Conservation (phyloP, 2,113 vertebrate genomes). For the Phodopus roborovskii region DNA sequence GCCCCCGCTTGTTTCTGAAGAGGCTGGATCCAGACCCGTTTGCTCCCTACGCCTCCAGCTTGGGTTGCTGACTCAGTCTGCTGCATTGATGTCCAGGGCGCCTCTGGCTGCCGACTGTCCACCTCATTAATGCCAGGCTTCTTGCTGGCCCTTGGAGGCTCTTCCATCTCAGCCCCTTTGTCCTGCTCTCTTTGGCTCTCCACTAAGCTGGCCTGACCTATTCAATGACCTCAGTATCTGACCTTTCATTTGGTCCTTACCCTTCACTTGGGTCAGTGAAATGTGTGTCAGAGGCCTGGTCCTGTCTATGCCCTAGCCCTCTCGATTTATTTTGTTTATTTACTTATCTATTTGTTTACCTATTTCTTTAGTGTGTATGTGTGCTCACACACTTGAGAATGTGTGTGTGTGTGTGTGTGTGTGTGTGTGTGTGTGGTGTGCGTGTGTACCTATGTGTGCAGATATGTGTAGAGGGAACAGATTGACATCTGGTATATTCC, state of each 20-base stretch:
- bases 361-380: not conserved
- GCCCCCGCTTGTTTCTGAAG: conserved; percentile 48
- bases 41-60: conserved; percentile 8
- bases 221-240: not conserved
- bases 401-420: not conserved
- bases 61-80: conserved; percentile 59
- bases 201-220: not conserved
- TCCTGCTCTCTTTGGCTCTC: not conserved
- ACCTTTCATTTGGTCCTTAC: not conserved
- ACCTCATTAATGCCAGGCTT: not conserved
- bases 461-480: not conserved
- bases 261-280: not conserved
- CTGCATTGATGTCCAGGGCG: not conserved
- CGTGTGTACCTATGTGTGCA: not conserved
- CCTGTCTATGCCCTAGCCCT: not conserved
- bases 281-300: not conserved
- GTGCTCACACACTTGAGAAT: too few relatives aligned
- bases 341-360: not conserved
- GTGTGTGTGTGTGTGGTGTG: not conserved
- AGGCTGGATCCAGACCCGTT: not conserved
- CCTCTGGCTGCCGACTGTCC: not conserved
- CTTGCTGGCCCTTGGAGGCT: not conserved
- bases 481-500: not conserved
- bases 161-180: not conserved
- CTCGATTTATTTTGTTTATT: not conserved